Conservation (phyloP, 1,140 invertebrate genomes). For the Orussus abietinus region DNA sequence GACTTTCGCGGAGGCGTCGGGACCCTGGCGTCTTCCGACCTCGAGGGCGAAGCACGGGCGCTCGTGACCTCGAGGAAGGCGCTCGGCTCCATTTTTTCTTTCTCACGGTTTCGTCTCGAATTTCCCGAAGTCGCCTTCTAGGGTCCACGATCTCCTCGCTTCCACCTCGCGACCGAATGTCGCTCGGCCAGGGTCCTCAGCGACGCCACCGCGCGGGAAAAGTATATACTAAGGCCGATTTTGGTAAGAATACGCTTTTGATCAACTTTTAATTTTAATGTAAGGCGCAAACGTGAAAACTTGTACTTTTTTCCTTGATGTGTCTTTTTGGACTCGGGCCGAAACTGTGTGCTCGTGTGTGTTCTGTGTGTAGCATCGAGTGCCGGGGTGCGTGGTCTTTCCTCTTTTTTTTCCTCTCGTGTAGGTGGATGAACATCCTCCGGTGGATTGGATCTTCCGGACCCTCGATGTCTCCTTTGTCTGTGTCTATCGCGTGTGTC, state of each 20-base stretch:
- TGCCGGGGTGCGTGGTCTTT: too few species aligned
- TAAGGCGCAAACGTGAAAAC: constrained; percentile 53
- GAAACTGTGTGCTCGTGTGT: constrained; percentile 40
- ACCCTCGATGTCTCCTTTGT: too few species aligned
- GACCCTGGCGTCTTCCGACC: too few species aligned
- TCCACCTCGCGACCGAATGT: too few species aligned
- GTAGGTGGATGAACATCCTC: too few species aligned
- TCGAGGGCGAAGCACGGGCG: too few species aligned
- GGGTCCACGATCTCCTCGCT: too few species aligned
- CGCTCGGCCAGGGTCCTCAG: too few species aligned
- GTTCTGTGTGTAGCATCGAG: too few species aligned
- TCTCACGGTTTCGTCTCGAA: constrained; percentile 24
- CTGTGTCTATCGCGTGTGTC: too few species aligned
- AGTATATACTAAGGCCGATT: constrained; percentile 52
- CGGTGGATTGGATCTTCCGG: too few species aligned
- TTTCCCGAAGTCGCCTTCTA: constrained; percentile 8
- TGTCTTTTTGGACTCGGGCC: constrained; percentile 49
- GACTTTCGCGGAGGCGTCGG: constrained; percentile 11
- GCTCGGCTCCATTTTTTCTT: constrained; percentile 11
- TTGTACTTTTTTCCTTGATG: constrained; percentile 52
- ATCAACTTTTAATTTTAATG: constrained; percentile 51
- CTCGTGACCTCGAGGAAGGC: constrained; percentile 1
- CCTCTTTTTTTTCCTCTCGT: too few species aligned
- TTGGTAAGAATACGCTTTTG: constrained; percentile 51
- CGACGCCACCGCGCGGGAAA: constrained; percentile 31